A percentile compares a stretch with the other conserved stretches of the same genome.
These are phyloP conservation scores for Paguma larvata DNA, from an alignment of 2,797 vertebrate species.

Conservation along the genomic window DNA sequence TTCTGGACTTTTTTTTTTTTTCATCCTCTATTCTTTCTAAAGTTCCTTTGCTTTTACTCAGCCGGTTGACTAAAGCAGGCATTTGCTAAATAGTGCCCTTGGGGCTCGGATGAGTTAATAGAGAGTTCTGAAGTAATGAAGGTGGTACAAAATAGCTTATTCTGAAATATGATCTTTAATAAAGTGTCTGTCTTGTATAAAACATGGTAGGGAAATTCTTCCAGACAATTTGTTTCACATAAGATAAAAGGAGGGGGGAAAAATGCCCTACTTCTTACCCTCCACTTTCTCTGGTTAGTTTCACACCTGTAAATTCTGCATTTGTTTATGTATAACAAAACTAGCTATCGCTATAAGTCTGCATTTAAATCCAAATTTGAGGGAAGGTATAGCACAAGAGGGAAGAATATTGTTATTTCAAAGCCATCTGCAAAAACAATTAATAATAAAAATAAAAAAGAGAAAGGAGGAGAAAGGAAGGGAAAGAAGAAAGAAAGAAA, in stretches of 20 bases:
- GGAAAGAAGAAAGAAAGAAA: neutral
- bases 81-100: conserved; percentile 33
- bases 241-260: neutral
- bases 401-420: neutral
- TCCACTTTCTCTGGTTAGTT: neutral
- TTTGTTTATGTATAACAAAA: neutral
- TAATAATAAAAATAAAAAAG: neutral
- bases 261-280: neutral
- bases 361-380: neutral
- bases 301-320: neutral
- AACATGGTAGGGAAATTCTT: neutral
- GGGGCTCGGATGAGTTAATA: conserved; percentile 16
- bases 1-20: neutral
- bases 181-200: conserved; percentile 15
- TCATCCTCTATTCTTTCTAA: neutral
- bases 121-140: conserved; percentile 46
- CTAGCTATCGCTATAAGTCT: neutral
- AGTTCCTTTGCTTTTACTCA: conserved; percentile 32
- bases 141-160: neutral
- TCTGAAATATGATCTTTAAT: conserved; percentile 20
- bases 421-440: neutral
- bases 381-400: neutral
- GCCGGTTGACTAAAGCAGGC: neutral
- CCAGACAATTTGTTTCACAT: neutral
- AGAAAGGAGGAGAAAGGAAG: too few species aligned